Evolutionary conservation across 2,888 invertebrate species (phyloP).

Genomic region (Drosophila testacea): DNA sequence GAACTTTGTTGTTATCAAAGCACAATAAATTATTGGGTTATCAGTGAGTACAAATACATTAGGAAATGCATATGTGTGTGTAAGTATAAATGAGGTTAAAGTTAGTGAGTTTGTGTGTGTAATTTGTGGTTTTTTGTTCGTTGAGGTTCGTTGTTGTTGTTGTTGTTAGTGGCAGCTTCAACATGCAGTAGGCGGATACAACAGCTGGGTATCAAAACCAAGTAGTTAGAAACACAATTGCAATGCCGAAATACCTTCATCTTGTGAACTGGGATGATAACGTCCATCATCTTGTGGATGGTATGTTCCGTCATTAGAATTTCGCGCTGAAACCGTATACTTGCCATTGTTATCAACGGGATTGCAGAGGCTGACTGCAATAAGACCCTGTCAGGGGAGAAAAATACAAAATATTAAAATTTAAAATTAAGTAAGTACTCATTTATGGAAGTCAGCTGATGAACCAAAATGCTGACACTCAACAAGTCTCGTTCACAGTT

Average conservation of each 20-base stretch:
- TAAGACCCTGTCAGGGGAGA: slow-evolving; percentile 60
- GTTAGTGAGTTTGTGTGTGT: slow-evolving; percentile 12
- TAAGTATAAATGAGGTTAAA: slow-evolving; percentile 1
- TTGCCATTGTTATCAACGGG: slow-evolving; percentile 81
- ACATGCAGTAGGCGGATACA: slow-evolving; percentile 49
- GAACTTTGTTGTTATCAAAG: slow-evolving; percentile 49
- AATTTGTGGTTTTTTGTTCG: slow-evolving; percentile 5
- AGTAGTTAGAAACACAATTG: slow-evolving; percentile 34
- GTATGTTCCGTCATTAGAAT: slow-evolving; percentile 78
- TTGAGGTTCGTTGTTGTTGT: slow-evolving; percentile 7
- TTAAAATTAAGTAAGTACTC: neutral
- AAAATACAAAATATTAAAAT: neutral
- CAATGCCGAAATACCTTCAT: slow-evolving; percentile 80
- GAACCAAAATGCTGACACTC: slow-evolving; percentile 10
- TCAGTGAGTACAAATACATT: slow-evolving; percentile 32
- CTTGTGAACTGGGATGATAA: slow-evolving; percentile 69
- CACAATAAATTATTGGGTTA: slow-evolving; percentile 36
- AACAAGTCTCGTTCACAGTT: slow-evolving; percentile 28
- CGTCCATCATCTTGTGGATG: slow-evolving; percentile 75
- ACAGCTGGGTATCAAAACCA: slow-evolving; percentile 35
- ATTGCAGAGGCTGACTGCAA: slow-evolving; percentile 74
- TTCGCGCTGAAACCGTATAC: slow-evolving; percentile 78
- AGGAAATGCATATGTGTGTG: slow-evolving; percentile 35
- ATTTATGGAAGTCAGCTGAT: slow-evolving; percentile 27
- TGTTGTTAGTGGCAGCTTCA: slow-evolving; percentile 44